phyloP scores from a whole-genome alignment of 1,140 invertebrate genomes.

The Andrena cerasifolii region DNA sequence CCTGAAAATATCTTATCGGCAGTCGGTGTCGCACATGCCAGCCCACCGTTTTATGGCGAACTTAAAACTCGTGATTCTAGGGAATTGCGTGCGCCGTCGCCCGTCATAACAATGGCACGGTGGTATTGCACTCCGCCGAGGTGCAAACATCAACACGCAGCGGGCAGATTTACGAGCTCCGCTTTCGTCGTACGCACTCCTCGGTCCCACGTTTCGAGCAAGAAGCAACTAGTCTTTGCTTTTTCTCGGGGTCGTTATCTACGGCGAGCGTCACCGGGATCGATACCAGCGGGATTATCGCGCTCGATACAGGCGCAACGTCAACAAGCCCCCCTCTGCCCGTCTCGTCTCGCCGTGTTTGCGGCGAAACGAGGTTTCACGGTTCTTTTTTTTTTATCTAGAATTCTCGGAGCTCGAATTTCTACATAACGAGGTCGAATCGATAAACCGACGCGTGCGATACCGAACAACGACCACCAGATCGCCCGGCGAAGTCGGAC shows the following conservation, averaged over 20 bases:
- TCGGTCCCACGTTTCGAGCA: background rate
- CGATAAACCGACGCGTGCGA: slow-evolving; percentile 15
- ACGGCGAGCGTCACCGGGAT: background rate
- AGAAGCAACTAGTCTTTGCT: background rate
- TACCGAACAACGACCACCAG: slow-evolving; percentile 15
- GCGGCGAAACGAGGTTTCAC: background rate
- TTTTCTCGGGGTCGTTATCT: background rate
- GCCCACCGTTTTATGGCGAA: slow-evolving; percentile 14
- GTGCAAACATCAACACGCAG: background rate
- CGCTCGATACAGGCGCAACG: background rate
- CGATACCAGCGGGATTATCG: slow-evolving; percentile 20
- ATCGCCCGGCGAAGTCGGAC: background rate
- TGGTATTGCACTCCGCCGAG: background rate
- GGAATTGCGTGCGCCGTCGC: background rate
- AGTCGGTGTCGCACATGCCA: background rate
- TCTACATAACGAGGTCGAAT: slow-evolving; percentile 19
- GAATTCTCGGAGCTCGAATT: background rate
- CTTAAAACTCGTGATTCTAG: slow-evolving; percentile 18
- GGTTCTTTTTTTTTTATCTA: background rate
- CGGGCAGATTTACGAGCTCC: background rate
- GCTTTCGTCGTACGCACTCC: background rate
- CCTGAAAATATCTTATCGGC: slow-evolving; percentile 55
- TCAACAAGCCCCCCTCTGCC: background rate
- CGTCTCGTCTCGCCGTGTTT: background rate
- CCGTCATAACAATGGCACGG: slow-evolving; percentile 18